A percentile compares a stretch with the other conserved stretches of the same genome.
phyloP scores from a whole-genome alignment of 2,888 invertebrate genomes.

The Microctonus brassicae region DNA sequence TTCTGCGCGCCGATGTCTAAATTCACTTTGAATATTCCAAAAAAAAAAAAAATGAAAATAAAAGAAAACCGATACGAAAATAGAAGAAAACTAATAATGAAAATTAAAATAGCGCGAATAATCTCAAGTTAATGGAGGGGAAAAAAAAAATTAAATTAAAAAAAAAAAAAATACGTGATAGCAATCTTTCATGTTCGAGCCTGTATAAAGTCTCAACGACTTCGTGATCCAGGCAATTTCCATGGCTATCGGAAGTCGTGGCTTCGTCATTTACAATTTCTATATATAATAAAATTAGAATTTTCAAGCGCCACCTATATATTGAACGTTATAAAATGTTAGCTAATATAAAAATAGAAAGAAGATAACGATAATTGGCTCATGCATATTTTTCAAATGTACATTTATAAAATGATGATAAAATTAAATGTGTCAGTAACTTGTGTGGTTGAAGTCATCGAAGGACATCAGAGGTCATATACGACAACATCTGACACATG shows the following conservation, averaged over 20 bases:
- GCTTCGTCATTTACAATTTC: slow-evolving; percentile 2
- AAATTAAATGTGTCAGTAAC: background rate
- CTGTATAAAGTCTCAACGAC: background rate
- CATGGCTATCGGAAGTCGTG: slow-evolving; percentile 15
- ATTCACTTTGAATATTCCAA: background rate
- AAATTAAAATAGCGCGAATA: too few species aligned
- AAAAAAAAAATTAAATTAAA: background rate
- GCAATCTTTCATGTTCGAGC: background rate
- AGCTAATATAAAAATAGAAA: background rate
- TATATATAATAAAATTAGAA: slow-evolving; percentile 8
- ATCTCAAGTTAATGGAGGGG: background rate
- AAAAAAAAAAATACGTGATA: background rate
- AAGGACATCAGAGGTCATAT: background rate
- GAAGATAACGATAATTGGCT: slow-evolving; percentile 10
- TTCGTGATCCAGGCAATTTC: slow-evolving; percentile 19
- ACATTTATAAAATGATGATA: background rate
- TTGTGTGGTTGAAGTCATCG: background rate
- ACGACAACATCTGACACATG: background rate
- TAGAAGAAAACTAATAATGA: background rate
- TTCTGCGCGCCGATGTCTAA: background rate
- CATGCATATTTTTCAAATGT: slow-evolving; percentile 21
- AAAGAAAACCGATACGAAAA: background rate
- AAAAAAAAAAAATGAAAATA: too few species aligned
- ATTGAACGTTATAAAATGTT: background rate
- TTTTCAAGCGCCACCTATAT: slow-evolving; percentile 3